Conservation (phyloP, 2,888 invertebrate species). For the Drosophila fulvimacula region DNA sequence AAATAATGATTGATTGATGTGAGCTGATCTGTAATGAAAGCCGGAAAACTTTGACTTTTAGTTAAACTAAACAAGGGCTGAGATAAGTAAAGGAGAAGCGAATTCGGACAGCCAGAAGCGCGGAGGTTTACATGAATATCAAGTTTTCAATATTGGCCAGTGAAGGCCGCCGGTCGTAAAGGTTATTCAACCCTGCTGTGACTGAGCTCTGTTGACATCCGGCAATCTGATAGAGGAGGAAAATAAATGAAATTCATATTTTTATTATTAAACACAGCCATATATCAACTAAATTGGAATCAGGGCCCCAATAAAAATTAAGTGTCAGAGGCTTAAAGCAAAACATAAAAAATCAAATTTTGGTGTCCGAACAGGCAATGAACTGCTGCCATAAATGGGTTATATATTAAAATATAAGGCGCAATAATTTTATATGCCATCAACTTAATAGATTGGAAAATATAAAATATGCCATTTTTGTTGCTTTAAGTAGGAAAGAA, state of each 20-base stretch:
- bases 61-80: slow-evolving; percentile 36
- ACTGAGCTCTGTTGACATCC: not conserved
- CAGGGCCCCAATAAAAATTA: not conserved
- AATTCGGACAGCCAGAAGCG: not conserved
- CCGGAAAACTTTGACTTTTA: slow-evolving; percentile 66
- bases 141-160: slow-evolving; percentile 17
- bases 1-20: slow-evolving; percentile 69
- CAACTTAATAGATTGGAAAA: not conserved
- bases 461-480: not conserved
- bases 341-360: no score
- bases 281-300: slow-evolving; percentile 8
- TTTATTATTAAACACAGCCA: slow-evolving; percentile 1
- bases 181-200: slow-evolving; percentile 37
- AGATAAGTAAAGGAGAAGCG: not conserved
- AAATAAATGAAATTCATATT: slow-evolving; percentile 14
- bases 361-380: no score
- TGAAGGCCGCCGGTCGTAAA: slow-evolving; percentile 10
- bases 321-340: no score
- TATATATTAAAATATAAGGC: not conserved
- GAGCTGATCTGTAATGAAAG: slow-evolving; percentile 52
- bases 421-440: not conserved
- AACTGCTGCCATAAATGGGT: not conserved
- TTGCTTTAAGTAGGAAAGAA: no score
- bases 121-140: slow-evolving; percentile 14
- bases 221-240: not conserved